These are phyloP conservation scores for Propithecus deckenii DNA, from an alignment of 2,797 vertebrate species.

Conservation along the genomic window DNA sequence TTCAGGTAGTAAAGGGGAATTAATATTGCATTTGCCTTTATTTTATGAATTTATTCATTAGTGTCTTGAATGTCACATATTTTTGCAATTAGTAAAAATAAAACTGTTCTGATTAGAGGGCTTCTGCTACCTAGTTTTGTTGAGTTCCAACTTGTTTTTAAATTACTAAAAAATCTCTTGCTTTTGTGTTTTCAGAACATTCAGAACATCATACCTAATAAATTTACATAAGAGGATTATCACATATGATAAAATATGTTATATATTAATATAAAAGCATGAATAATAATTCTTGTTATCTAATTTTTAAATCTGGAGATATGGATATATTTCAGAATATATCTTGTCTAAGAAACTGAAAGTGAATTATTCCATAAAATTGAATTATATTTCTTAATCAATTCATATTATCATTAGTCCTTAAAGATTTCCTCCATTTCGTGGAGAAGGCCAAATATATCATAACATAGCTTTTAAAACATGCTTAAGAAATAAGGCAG, in stretches of 20 bases:
- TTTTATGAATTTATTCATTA: background rate
- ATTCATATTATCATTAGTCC: background rate
- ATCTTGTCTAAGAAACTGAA: background rate
- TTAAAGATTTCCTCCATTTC: slow-evolving; percentile 28
- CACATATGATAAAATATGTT: background rate
- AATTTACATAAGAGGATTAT: background rate
- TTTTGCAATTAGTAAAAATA: background rate
- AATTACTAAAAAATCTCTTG: background rate
- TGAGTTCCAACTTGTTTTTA: background rate
- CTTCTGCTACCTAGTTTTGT: background rate
- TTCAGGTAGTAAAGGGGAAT: background rate
- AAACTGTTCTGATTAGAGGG: background rate
- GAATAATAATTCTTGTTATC: background rate
- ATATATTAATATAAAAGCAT: background rate
- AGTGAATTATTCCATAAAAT: slow-evolving; percentile 6
- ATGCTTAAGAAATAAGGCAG: background rate
- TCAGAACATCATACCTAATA: background rate
- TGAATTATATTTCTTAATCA: background rate
- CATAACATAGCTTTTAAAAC: background rate
- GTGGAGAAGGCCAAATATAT: background rate
- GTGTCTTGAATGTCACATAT: background rate
- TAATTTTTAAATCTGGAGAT: background rate
- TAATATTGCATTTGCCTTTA: background rate
- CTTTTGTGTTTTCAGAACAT: background rate
- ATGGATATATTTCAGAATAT: background rate